Conservation (phyloP, 2,888 invertebrate species). For the Erpobdella octoculata region DNA sequence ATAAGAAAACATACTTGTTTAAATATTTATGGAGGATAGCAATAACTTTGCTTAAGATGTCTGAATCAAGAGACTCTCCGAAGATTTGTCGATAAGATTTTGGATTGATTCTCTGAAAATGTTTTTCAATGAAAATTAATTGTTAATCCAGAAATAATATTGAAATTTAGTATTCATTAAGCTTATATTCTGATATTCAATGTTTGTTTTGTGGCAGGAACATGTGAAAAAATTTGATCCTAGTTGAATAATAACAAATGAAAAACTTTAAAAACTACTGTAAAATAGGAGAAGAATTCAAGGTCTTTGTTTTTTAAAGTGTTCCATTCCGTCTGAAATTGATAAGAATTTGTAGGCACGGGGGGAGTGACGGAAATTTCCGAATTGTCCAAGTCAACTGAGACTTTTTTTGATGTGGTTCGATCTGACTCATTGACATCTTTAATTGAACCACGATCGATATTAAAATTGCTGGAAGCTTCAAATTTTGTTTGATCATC, state of each 20-base stretch:
- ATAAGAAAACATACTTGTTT: constrained; percentile 40
- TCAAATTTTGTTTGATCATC: too few species aligned
- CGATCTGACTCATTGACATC: neutral
- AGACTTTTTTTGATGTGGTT: neutral
- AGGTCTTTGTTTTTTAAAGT: constrained; percentile 41
- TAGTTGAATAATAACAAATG: neutral
- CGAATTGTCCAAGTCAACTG: neutral
- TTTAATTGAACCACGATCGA: too few species aligned
- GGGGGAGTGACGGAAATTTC: neutral
- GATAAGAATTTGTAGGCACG: constrained; percentile 43
- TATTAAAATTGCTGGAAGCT: too few species aligned
- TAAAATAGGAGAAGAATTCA: constrained; percentile 45
- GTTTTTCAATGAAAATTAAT: neutral
- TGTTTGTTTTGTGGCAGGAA: neutral
- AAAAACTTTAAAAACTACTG: constrained; percentile 38
- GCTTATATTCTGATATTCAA: neutral
- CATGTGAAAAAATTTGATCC: neutral
- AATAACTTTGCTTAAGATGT: constrained; percentile 42
- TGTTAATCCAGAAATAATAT: neutral
- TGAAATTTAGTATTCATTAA: neutral
- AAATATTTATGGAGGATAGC: constrained; percentile 40
- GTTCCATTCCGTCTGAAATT: constrained; percentile 48
- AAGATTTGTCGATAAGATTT: constrained; percentile 42
- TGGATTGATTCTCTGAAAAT: constrained; percentile 43
- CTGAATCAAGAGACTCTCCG: constrained; percentile 46